phyloP scores from a whole-genome alignment of 1,140 invertebrate species.

The Acromyrmex echinatior region DNA sequence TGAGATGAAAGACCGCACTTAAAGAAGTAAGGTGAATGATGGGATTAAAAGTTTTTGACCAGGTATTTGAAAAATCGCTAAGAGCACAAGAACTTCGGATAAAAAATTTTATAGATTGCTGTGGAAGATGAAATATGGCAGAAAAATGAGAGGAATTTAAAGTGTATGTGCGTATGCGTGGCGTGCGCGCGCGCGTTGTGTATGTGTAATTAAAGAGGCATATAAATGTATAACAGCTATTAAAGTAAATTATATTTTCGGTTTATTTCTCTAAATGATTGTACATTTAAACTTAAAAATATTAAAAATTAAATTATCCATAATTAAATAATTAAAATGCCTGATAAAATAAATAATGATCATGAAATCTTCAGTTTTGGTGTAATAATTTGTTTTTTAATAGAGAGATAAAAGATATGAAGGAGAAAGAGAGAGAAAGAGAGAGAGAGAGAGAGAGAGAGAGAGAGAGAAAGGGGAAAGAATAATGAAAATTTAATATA shows the following conservation, averaged over 20 bases:
- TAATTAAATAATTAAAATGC: background rate
- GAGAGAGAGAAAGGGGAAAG: too few species aligned
- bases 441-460: too few species aligned
- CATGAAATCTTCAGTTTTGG: background rate
- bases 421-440: too few species aligned
- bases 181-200: too few species aligned
- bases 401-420: background rate
- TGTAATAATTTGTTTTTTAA: background rate
- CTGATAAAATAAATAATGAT: background rate
- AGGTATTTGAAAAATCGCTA: constrained; percentile 40
- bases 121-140: background rate
- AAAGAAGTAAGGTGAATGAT: constrained; percentile 16
- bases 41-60: constrained; percentile 33
- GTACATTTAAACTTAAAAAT: background rate
- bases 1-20: constrained; percentile 12
- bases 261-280: background rate
- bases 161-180: background rate
- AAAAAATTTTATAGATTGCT: constrained; percentile 1
- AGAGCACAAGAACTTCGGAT: background rate
- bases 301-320: background rate
- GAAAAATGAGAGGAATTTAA: background rate
- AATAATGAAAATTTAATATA: background rate
- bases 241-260: background rate
- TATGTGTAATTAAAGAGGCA: background rate
- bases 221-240: background rate